phyloP scores from a whole-genome alignment of 2,113 vertebrate genomes.

The Delphinus delphis region DNA sequence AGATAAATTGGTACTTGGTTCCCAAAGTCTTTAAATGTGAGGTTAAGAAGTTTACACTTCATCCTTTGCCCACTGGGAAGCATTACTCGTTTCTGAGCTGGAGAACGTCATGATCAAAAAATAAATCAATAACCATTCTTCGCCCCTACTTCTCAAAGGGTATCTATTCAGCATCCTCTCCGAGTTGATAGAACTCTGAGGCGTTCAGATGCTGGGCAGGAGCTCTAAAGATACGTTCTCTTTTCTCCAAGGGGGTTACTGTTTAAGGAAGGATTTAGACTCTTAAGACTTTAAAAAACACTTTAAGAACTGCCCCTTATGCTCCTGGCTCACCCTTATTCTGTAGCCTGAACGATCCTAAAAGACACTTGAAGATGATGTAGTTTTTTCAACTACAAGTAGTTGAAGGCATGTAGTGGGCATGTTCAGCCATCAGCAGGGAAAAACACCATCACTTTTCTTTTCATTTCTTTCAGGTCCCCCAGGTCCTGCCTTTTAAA shows the following conservation, averaged over 20 bases:
- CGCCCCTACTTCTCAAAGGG: neutral
- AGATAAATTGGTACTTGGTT: neutral
- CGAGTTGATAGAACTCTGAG: neutral
- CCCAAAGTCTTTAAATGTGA: neutral
- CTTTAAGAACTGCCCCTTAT: neutral
- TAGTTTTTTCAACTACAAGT: neutral
- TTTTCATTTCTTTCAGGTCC: neutral
- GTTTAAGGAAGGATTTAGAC: conserved; percentile 22
- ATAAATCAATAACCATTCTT: conserved; percentile 1
- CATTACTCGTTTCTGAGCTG: neutral
- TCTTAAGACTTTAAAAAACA: neutral
- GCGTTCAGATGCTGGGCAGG: neutral
- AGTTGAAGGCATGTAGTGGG: rapidly evolving
- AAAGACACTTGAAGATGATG: conserved; percentile 22
- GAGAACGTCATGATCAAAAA: neutral
- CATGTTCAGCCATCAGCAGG: neutral
- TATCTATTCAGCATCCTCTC: neutral
- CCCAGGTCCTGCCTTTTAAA: neutral
- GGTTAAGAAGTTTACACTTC: neutral
- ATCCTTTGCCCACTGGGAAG: neutral
- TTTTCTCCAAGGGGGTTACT: neutral
- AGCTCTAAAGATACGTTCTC: neutral
- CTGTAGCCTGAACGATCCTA: neutral
- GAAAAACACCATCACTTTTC: neutral
- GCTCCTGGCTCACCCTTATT: neutral